Percentiles rank a stretch among this genome's conserved stretches.
Evolutionary conservation across 2,888 invertebrate species (phyloP).

Genomic region (Drosophila phalerata): DNA sequence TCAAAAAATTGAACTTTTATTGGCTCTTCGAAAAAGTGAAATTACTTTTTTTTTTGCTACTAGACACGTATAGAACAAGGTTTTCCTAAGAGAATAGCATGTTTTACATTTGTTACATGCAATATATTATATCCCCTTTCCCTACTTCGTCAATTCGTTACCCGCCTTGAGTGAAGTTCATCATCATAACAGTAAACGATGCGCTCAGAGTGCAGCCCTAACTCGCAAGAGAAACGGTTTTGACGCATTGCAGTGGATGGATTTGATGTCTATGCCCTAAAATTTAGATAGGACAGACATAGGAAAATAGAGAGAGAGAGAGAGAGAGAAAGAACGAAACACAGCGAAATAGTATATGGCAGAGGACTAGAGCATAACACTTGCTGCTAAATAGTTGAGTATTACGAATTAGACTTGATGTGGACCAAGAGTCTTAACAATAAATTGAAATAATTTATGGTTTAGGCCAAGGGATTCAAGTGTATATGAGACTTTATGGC

Average conservation of each 20-base stretch:
- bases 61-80: slow-evolving; percentile 4
- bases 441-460: slow-evolving; percentile 59
- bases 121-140: slow-evolving; percentile 44
- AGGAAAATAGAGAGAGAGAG: not conserved
- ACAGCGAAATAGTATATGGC: not conserved
- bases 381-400: slow-evolving; percentile 64
- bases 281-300: slow-evolving; percentile 40
- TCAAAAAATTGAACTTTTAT: slow-evolving; percentile 78
- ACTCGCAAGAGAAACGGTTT: slow-evolving; percentile 61
- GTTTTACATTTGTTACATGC: slow-evolving; percentile 64
- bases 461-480: slow-evolving; percentile 10
- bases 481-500: slow-evolving; percentile 29
- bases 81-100: slow-evolving; percentile 39
- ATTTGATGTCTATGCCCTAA: slow-evolving; percentile 55
- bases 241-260: slow-evolving; percentile 73
- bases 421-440: slow-evolving; percentile 42
- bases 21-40: slow-evolving; percentile 72
- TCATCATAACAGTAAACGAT: slow-evolving; percentile 71
- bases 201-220: slow-evolving; percentile 55
- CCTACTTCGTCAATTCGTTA: not conserved
- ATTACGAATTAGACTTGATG: slow-evolving; percentile 54
- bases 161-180: slow-evolving; percentile 42
- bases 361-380: slow-evolving; percentile 31
- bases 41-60: slow-evolving; percentile 48
- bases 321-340: not conserved